These are phyloP conservation scores for Steromphala cineraria DNA, from an alignment of 2,888 invertebrate genomes.

Conservation along the genomic window DNA sequence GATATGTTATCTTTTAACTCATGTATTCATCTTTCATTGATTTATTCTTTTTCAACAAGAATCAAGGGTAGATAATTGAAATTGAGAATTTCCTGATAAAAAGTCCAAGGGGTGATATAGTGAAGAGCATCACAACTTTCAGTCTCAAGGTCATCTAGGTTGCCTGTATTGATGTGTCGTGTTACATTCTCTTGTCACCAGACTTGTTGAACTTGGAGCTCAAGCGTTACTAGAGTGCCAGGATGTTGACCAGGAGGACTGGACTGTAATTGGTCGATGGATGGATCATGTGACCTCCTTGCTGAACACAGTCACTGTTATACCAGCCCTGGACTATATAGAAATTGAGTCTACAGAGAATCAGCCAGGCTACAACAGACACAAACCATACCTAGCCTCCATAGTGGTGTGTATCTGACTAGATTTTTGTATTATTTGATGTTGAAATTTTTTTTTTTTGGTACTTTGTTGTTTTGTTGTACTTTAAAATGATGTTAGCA, in stretches of 20 bases:
- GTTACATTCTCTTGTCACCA: conserved; percentile 9
- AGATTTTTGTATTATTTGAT: neutral
- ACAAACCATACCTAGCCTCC: conserved; percentile 52
- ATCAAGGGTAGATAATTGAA: too few species aligned
- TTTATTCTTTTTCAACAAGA: too few species aligned
- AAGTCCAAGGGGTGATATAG: too few species aligned
- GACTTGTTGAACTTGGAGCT: conserved; percentile 42
- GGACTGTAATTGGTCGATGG: conserved; percentile 54
- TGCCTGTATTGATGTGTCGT: too few species aligned
- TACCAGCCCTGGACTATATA: conserved; percentile 48
- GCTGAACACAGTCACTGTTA: conserved; percentile 21
- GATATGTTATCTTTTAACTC: too few species aligned
- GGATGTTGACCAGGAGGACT: conserved; percentile 61
- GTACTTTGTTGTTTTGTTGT: too few species aligned
- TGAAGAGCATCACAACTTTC: too few species aligned
- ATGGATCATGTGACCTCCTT: conserved; percentile 35
- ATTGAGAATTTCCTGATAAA: too few species aligned
- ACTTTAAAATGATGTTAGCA: too few species aligned
- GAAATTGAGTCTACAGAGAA: conserved; percentile 35
- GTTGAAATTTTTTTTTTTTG: too few species aligned
- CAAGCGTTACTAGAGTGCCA: conserved; percentile 35
- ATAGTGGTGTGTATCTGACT: conserved; percentile 42
- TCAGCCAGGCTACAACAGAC: conserved; percentile 41
- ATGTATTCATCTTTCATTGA: too few species aligned
- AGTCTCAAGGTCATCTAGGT: too few species aligned